Conservation (phyloP, 2,113 vertebrate genomes). For the Poecile atricapillus region DNA sequence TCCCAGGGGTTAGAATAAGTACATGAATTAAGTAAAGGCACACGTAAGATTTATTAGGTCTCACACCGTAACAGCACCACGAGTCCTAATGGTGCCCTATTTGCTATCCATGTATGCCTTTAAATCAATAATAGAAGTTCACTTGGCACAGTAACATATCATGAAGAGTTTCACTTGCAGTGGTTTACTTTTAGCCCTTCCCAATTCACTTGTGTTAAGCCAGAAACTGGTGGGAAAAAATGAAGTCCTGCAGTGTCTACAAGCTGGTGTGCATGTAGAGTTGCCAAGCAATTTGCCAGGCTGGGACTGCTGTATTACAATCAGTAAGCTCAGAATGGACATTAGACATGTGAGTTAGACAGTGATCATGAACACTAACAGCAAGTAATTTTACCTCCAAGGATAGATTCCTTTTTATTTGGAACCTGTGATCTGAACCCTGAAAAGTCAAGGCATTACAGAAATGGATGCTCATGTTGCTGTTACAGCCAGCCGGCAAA, state of each 20-base stretch:
- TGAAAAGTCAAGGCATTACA: not conserved
- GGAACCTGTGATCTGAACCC: not conserved
- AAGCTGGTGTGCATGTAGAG: not conserved
- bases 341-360: not conserved
- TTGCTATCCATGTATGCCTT: not conserved
- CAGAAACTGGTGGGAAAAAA: not conserved
- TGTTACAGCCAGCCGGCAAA: not conserved
- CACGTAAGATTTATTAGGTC: not conserved
- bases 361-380: not conserved
- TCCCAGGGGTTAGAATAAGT: not conserved
- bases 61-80: not conserved
- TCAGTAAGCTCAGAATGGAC: not conserved
- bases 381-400: not conserved
- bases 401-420: not conserved
- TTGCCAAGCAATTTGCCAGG: accelerated
- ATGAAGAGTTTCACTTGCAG: not conserved
- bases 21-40: not conserved
- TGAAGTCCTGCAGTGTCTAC: not conserved
- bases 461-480: not conserved
- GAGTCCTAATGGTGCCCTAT: not conserved
- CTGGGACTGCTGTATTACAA: not conserved
- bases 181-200: not conserved
- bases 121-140: not conserved
- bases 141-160: not conserved
- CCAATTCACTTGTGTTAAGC: not conserved